Percentiles rank a stretch among this genome's conserved stretches.
These are phyloP conservation scores for Rhizomys pruinosus DNA, from an alignment of 2,113 vertebrate species.

Conservation along the genomic window DNA sequence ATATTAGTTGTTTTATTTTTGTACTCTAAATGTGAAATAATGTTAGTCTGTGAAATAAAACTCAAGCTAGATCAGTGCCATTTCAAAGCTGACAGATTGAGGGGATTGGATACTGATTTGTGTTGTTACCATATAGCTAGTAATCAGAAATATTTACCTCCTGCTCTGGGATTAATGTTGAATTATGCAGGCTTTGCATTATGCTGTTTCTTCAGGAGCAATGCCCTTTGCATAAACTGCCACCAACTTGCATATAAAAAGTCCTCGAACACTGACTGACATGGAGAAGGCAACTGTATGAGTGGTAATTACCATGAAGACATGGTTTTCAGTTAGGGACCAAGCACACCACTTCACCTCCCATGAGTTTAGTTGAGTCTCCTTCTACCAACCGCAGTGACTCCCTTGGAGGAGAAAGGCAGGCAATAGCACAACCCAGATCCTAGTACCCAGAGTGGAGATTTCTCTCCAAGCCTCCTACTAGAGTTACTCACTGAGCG, in stretches of 20 bases:
- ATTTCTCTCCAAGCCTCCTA: neutral
- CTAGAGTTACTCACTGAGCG: neutral
- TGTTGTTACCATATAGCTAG: neutral
- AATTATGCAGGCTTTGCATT: constrained; percentile 13
- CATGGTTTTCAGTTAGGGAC: neutral
- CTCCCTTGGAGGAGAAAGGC: neutral
- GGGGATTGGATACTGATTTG: neutral
- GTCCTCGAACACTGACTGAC: neutral
- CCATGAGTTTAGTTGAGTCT: neutral
- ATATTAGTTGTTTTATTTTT: constrained; percentile 34
- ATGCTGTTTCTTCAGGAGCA: constrained; percentile 31
- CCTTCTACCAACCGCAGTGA: neutral
- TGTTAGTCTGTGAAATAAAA: constrained; percentile 8
- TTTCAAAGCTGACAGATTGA: constrained; percentile 22
- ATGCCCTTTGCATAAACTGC: neutral
- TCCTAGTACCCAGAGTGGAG: fast-evolving
- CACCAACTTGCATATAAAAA: constrained; percentile 9
- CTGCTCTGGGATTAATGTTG: constrained; percentile 27
- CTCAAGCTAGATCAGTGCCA: constrained; percentile 21
- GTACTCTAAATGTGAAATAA: constrained; percentile 38
- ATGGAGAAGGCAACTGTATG: neutral
- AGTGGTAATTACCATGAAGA: neutral
- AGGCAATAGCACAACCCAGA: neutral
- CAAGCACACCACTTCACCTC: neutral
- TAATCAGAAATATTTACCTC: constrained; percentile 24